Base-by-base conservation (phyloP, 92 coral and sea anemone genomes). In the Umimayanthus kanabou region DNA sequence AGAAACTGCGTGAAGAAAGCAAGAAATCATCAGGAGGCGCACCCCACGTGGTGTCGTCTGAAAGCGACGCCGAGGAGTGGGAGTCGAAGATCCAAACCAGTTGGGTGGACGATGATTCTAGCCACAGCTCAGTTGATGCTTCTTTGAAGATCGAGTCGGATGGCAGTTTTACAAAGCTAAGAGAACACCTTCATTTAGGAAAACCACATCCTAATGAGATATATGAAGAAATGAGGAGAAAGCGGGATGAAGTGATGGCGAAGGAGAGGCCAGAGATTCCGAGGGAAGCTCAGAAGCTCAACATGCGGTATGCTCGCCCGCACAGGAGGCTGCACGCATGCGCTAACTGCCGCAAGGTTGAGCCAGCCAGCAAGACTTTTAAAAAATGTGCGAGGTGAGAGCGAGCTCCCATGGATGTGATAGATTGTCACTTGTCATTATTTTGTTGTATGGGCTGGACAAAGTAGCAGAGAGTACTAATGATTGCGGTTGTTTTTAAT, bases 121-220 rank as follows among this genome's bases (percentile, higher is more conserved):
- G 14, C 3, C 37, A 66, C 23, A 47, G 77, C 49, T 78, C 58
- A 18, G 28, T 88, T 61, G 89, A 85, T 57, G 87, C 85, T 28
- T 85, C 80, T 79, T 39, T 55, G 3, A 89, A 89, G 64, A 67
- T 90, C 53, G 90, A 89, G 39, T 58, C 79, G 53, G 92, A 92
- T 10, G 89, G 91, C 14, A 80, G 89, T 8, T 88, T 80, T 77
- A 92, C 89, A 39, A 87, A 87, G 67, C 89, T 94, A 30, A 53
- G 88, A 39, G 89, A 93, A 45, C 91, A 87, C 76, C 88, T 97
- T 16, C 96, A 88, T 30, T 82, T 97, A 49, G 93, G 90, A 2
- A 93, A 95, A 87, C 93, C 96, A 1, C 99, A 97, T 87, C 99
- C 99, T 0, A 93, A 95, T 85, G 85, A 92, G 67, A 89, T 90